Evolutionary conservation across 2,113 vertebrate species (phyloP).

Genomic region (Engraulis encrasicolus): DNA sequence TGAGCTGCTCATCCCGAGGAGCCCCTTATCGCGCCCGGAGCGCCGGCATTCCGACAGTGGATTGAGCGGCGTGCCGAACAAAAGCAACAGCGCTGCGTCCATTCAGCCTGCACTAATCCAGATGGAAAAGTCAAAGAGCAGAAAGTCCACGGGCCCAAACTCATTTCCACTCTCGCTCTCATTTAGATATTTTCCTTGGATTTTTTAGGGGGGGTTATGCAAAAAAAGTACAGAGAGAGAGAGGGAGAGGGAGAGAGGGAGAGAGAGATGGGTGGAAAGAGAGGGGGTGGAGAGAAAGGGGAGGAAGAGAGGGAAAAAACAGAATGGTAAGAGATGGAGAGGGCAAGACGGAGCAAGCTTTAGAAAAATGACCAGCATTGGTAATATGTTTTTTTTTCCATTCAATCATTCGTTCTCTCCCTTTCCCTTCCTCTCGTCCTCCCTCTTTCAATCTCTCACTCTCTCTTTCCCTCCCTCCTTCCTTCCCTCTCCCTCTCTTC

Average conservation of each 20-base stretch:
- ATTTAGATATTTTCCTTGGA: slow-evolving; percentile 75
- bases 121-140: slow-evolving; percentile 87
- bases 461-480: not conserved
- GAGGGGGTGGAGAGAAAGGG: slow-evolving; percentile 40
- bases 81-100: slow-evolving; percentile 83
- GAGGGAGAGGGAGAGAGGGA: slow-evolving; percentile 32
- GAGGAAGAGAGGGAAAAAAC: slow-evolving; percentile 22
- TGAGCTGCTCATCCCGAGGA: not conserved
- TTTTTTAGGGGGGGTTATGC: slow-evolving; percentile 67
- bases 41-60: slow-evolving; percentile 61
- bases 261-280: slow-evolving; percentile 41
- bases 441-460: not conserved
- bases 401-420: not conserved
- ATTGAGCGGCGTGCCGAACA: slow-evolving; percentile 76
- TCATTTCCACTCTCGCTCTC: slow-evolving; percentile 84
- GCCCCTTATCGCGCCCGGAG: slow-evolving; percentile 11
- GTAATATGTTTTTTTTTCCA: slow-evolving; percentile 63
- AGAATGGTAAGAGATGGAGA: not conserved
- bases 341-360: slow-evolving; percentile 47
- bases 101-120: slow-evolving; percentile 86
- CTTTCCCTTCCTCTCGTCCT: not conserved
- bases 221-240: slow-evolving; percentile 52
- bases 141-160: slow-evolving; percentile 82
- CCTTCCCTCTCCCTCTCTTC: no score
- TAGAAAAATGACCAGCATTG: slow-evolving; percentile 81